Evolutionary conservation across 2,797 vertebrate genomes (phyloP), one percentile per base, ranked within the genome.

Genomic region (Australoheros facetus): DNA sequence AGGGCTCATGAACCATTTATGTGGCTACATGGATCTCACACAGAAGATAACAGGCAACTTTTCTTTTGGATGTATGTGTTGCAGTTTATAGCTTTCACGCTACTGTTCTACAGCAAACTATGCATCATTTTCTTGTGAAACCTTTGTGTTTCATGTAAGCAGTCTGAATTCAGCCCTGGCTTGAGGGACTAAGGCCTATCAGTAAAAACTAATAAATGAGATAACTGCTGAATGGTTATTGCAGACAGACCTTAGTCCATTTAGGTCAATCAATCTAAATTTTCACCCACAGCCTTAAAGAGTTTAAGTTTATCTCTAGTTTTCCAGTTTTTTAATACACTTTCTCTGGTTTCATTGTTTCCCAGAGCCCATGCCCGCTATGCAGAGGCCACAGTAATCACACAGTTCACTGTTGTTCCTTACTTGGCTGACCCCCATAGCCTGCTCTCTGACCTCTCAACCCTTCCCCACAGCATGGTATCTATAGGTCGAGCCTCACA

Each of bases 1-100:
- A 85, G 69, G 86, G 85, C 84, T 85, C 84, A 86, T 62, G 71
- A 87, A 85, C 71, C 87, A 83, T 85, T 90, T 86, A 82, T 84
- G 73, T 80, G 62, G 55, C 57, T 42, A 73, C 59, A 58, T 60
- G 71, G 19, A 84, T 55, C 73, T 76, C 48, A 71, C 54, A 30
- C 54, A 79, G 45, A 75, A 55, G 56, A 57, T 45, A 71, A 62
- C 56, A 81, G 59, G 30, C 55, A 30, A 32, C 56, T 16, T 75
- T 70, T 73, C 56, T 57, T 42, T 34, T 56, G 3, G 55, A 73
- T 76, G 57, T 81, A 21, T 77, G 70, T 80, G 56, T 73, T 66
- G 19, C 55, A 69, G 53, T 73, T 55, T 39, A 56, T 5, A 2
- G 19, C 51, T 59, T 11, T 57, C 34, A 69, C 59, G 55, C 45